Evolutionary conservation across 2,888 invertebrate species (phyloP).

Genomic region (Platypus cylindrus): DNA sequence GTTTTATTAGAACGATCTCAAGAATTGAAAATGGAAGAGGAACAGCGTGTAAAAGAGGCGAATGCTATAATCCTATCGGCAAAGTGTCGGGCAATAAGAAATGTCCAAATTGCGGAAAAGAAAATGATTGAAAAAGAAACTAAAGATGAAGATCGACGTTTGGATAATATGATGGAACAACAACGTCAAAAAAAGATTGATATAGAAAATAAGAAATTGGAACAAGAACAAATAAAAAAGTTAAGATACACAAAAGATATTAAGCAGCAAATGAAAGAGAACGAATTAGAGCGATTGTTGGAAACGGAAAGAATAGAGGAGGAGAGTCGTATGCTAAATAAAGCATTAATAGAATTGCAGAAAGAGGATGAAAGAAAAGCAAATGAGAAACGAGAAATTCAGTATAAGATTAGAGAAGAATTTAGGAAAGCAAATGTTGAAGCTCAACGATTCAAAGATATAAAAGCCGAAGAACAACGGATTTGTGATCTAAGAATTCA

Average conservation of each 20-base stretch:
- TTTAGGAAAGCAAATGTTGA: slow-evolving; percentile 50
- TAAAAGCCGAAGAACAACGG: slow-evolving; percentile 52
- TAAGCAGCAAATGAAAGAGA: slow-evolving; percentile 39
- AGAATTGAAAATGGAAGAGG: slow-evolving; percentile 43
- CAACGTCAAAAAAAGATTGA: slow-evolving; percentile 44
- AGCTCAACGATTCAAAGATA: slow-evolving; percentile 44
- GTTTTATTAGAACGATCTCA: slow-evolving; percentile 40
- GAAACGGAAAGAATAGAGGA: slow-evolving; percentile 56
- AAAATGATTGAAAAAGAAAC: slow-evolving; percentile 43
- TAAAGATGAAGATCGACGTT: slow-evolving; percentile 42
- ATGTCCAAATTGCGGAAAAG: slow-evolving; percentile 65
- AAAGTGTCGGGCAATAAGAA: slow-evolving; percentile 73
- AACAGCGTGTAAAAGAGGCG: slow-evolving; percentile 55
- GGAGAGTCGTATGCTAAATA: slow-evolving; percentile 50
- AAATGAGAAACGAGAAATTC: slow-evolving; percentile 40
- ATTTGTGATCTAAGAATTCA: slow-evolving; percentile 51
- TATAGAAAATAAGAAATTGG: slow-evolving; percentile 41
- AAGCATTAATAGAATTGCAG: slow-evolving; percentile 49
- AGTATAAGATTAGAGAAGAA: slow-evolving; percentile 43
- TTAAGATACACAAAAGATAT: slow-evolving; percentile 28
- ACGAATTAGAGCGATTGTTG: slow-evolving; percentile 40
- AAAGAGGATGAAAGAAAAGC: slow-evolving; percentile 49
- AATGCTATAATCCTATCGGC: slow-evolving; percentile 70
- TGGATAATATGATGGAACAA: slow-evolving; percentile 61
- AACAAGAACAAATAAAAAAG: slow-evolving; percentile 27